Base-by-base conservation (phyloP, 2,888 invertebrate species). In the Leucoma salicis region DNA sequence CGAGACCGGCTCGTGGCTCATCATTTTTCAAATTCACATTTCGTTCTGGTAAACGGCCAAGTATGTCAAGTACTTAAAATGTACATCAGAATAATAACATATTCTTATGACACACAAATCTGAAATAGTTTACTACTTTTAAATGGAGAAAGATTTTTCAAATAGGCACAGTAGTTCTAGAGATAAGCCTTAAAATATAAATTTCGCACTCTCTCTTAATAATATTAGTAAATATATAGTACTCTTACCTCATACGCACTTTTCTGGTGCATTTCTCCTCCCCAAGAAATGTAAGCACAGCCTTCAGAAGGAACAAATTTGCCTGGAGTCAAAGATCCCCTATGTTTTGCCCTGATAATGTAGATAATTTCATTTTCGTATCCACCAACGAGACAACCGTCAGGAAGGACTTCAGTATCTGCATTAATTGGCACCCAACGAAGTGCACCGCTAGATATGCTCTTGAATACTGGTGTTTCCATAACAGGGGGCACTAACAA, bases 271-370 rank as follows among this genome's bases (percentile, higher is more conserved):
- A 94, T 94, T 10, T 77, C 89, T 10, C 95, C 95, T 13, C 95
- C 96, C 94, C 95, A 96, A 32, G 95, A 79, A 10, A 96, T 78
- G 65, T 93, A 96, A 49, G 92, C 92, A 0, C 91, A 86, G 7
- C 93, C 92, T 65, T 94, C 93, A 10, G 94, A 92, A 3, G 94
- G 92, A 32, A 94, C 90, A 53, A 94, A 91, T 77, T 96, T 95
- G 14, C 96, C 96, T 35, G 96, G 96, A 49, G 96, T 92, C 28
- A 95, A 74, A n/a, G 93, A 94, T 5, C 94, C 94, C 54, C 92
- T 92, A 69, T 94, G 94, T 13, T 80, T 78, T 2, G 94, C 94
- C 62, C 96, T 91, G 11, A 94, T 92, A 2, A 95, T 91, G 64
- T 91, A 95, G 4, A 94, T 66, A 2, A 91, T 85, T 65, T 93